Conservation (phyloP, 2,113 vertebrate species). For the Chaenogobius annularis region DNA sequence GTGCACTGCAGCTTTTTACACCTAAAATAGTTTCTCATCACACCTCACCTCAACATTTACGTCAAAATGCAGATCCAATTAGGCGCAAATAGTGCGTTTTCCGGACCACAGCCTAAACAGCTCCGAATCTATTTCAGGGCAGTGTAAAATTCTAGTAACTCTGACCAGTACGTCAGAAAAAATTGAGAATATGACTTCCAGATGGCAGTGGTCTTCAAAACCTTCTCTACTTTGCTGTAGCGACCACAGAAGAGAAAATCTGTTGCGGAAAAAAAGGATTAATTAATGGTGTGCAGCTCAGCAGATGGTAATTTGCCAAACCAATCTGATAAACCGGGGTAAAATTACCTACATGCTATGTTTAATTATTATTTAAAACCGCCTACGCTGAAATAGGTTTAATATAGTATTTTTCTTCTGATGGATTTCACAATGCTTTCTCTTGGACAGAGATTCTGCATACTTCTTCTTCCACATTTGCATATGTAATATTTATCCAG, state of each 20-base stretch:
- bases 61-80: too few relatives aligned
- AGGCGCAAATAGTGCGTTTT: too few relatives aligned
- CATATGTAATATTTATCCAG: background rate
- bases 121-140: too few relatives aligned
- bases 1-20: too few relatives aligned
- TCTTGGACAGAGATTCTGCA: background rate
- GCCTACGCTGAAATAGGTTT: background rate
- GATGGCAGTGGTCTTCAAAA: too few relatives aligned
- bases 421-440: background rate
- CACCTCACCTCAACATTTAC: too few relatives aligned
- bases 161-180: too few relatives aligned
- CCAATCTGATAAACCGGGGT: background rate
- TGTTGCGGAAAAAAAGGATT: background rate
- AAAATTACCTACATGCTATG: background rate
- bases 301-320: constrained; percentile 2
- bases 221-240: background rate
- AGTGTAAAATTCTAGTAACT: too few relatives aligned
- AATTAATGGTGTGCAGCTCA: background rate
- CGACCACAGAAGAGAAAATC: background rate
- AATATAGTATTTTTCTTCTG: background rate
- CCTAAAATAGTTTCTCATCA: too few relatives aligned
- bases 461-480: background rate
- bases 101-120: too few relatives aligned
- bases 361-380: background rate
- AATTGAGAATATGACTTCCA: too few relatives aligned